Conservation (phyloP, 2,888 invertebrate species). For the Dimorphilus gyrociliatus region DNA sequence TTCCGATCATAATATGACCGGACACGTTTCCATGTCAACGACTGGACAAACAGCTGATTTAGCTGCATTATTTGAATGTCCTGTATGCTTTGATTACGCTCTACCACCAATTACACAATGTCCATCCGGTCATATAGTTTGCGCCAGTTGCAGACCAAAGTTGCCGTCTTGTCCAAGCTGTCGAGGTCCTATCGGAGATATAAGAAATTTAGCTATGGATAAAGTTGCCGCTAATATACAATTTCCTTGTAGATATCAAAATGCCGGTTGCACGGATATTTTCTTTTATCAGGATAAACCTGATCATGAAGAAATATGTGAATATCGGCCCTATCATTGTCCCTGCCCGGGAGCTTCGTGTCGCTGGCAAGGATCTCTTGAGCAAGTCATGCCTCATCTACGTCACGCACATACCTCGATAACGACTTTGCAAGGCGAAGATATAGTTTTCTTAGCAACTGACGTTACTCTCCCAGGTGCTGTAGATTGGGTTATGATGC, state of each 20-base stretch:
- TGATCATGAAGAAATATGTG: constrained; percentile 95
- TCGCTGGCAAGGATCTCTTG: constrained; percentile 94
- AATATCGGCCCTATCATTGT: constrained; percentile 86
- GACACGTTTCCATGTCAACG: too few species aligned
- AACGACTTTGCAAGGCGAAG: constrained; percentile 91
- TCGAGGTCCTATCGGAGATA: constrained; percentile 84
- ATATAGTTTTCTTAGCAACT: constrained; percentile 97
- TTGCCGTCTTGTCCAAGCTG: constrained; percentile 94
- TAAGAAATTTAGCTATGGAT: constrained; percentile 96
- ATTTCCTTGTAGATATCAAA: constrained; percentile 96
- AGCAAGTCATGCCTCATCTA: constrained; percentile 95
- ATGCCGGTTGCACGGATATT: constrained; percentile 79
- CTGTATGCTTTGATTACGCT: constrained; percentile 96
- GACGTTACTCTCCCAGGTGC: constrained; percentile 98
- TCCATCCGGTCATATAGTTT: constrained; percentile 94
- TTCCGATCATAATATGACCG: too few species aligned
- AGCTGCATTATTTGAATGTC: constrained; percentile 42
- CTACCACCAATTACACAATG: constrained; percentile 96
- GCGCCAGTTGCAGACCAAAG: constrained; percentile 90
- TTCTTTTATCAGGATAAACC: constrained; percentile 90
- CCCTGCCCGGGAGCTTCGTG: constrained; percentile 99
- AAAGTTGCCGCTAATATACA: constrained; percentile 94
- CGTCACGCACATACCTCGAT: constrained; percentile 81
- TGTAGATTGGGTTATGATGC: constrained; percentile 99
- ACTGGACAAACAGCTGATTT: constrained; percentile 15